Percentiles rank a stretch among this genome's conserved stretches.
These are phyloP conservation scores for Lethocerus indicus DNA, from an alignment of 1,140 invertebrate genomes.

Conservation along the genomic window DNA sequence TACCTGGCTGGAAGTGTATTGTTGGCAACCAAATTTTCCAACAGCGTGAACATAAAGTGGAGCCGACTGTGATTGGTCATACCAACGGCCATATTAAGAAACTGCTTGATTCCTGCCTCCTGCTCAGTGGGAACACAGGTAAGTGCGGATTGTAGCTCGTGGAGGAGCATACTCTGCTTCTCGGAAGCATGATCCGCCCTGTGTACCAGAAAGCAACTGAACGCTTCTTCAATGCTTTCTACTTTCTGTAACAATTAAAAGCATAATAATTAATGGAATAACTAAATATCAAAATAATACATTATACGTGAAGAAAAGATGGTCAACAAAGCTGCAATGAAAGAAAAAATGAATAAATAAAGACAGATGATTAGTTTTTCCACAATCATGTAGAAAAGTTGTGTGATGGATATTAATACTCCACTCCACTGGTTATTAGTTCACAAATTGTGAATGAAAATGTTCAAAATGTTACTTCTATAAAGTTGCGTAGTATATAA, in stretches of 20 bases:
- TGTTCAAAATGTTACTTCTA: not conserved
- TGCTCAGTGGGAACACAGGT: slow-evolving; percentile 40
- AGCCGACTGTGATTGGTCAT: slow-evolving; percentile 51
- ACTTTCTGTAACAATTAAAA: slow-evolving; percentile 48
- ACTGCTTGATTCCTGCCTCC: slow-evolving; percentile 50
- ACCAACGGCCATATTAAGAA: slow-evolving; percentile 44
- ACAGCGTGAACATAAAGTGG: slow-evolving; percentile 47
- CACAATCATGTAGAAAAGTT: not conserved
- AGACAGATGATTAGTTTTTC: not conserved
- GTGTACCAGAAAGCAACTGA: slow-evolving; percentile 66
- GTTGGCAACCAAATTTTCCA: slow-evolving; percentile 52
- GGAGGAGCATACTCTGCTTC: slow-evolving; percentile 29
- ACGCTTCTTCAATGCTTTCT: slow-evolving; percentile 70
- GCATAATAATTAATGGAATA: no score
- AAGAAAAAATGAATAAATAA: not conserved
- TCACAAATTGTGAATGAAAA: not conserved
- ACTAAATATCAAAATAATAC: slow-evolving; percentile 8
- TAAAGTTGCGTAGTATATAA: not conserved
- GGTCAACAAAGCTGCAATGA: not conserved
- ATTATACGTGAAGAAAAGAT: not conserved
- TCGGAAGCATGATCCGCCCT: slow-evolving; percentile 45
- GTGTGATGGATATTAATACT: not conserved
- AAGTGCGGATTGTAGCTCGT: slow-evolving; percentile 26
- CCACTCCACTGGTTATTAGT: not conserved
- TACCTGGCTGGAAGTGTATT: slow-evolving; percentile 45